Evolutionary conservation across 2,797 vertebrate species (phyloP).

Genomic region (Xyrichtys novacula): DNA sequence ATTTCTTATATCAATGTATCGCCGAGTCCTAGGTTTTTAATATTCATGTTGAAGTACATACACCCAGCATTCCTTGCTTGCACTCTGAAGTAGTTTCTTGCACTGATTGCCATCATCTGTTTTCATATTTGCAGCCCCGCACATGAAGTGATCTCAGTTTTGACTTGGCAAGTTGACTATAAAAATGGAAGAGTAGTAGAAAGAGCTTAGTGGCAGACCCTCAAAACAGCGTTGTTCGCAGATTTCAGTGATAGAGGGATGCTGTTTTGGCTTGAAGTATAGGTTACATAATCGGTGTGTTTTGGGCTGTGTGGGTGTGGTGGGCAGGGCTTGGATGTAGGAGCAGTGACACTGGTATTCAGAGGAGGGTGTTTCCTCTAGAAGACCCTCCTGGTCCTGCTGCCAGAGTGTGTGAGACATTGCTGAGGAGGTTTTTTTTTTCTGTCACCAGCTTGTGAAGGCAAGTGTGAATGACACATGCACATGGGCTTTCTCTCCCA

Average conservation of each 20-base stretch:
- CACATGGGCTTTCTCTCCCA: background rate
- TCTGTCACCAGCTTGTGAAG: conserved; percentile 29
- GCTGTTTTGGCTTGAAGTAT: conserved; percentile 51
- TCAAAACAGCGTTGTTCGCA: conserved; percentile 34
- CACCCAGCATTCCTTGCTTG: background rate
- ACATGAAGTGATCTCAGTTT: conserved; percentile 26
- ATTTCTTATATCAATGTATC: no score
- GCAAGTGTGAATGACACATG: conserved; percentile 43
- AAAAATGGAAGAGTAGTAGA: background rate
- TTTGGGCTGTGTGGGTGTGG: conserved; percentile 57
- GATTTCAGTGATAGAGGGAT: conserved; percentile 52
- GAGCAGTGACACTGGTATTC: conserved; percentile 18
- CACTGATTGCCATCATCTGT: conserved; percentile 11
- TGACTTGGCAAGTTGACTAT: conserved; percentile 4
- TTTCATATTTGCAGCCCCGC: conserved; percentile 42
- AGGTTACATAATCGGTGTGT: conserved; percentile 56
- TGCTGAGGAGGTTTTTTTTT: conserved; percentile 25
- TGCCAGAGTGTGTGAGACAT: conserved; percentile 8
- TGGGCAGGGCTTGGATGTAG: conserved; percentile 32
- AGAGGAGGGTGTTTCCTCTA: conserved; percentile 2
- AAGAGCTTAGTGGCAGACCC: conserved; percentile 7
- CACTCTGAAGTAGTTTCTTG: background rate
- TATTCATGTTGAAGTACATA: background rate
- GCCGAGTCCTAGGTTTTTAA: no score
- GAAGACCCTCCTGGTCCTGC: background rate